Percentiles rank a stretch among this genome's conserved stretches.
These are phyloP conservation scores for Actias luna DNA, from an alignment of 2,888 invertebrate species.

Conservation along the genomic window DNA sequence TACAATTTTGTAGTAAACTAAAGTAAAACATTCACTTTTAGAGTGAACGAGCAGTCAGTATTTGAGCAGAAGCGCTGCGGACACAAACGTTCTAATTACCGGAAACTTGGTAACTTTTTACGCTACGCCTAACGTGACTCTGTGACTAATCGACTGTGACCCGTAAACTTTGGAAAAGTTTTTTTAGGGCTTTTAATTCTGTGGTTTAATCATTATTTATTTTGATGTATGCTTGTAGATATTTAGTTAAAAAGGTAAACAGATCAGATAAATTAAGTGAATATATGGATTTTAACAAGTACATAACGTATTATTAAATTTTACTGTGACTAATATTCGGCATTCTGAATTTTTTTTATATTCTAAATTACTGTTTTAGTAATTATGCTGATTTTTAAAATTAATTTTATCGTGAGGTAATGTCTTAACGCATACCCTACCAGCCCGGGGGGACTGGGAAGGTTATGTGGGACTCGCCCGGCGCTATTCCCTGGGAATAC, in stretches of 20 bases:
- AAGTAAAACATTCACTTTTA: background rate
- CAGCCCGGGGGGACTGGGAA: too few relatives aligned
- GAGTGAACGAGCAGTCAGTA: background rate
- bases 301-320: too few relatives aligned
- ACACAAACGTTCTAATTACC: constrained; percentile 18
- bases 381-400: too few relatives aligned
- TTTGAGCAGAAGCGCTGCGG: background rate
- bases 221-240: background rate
- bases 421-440: too few relatives aligned
- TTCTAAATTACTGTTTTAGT: too few relatives aligned
- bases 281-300: too few relatives aligned
- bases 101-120: constrained; percentile 17
- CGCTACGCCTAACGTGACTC: constrained; percentile 7
- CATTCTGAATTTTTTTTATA: too few relatives aligned
- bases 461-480: too few relatives aligned
- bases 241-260: background rate
- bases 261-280: too few relatives aligned
- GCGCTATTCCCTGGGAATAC: too few relatives aligned
- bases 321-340: too few relatives aligned
- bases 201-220: background rate
- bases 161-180: constrained; percentile 14
- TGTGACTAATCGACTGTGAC: constrained; percentile 18
- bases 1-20: background rate
- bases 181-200: background rate
- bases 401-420: too few relatives aligned